Conservation (phyloP, 1,140 invertebrate genomes). For the Venustaconcha ellipsiformis region DNA sequence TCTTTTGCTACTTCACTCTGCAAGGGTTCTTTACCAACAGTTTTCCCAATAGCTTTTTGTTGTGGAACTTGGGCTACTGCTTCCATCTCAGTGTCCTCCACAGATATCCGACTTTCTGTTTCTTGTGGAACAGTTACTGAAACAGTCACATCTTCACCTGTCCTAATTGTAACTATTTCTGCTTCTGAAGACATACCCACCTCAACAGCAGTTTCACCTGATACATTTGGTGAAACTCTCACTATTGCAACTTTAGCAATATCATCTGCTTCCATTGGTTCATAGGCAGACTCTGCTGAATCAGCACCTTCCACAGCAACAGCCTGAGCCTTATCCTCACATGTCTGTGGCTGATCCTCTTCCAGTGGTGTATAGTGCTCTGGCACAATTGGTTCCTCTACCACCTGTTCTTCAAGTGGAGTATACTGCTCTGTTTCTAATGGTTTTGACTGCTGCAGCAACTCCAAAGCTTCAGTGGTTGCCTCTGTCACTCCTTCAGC, state of each 20-base stretch:
- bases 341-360: not conserved
- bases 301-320: not conserved
- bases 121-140: conserved; percentile 27
- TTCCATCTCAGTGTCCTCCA: conserved; percentile 18
- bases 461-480: too few species aligned
- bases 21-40: too few species aligned
- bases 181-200: conserved; percentile 13
- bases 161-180: conserved; percentile 9
- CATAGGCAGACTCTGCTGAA: conserved; percentile 6
- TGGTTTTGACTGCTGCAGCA: too few species aligned
- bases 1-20: conserved; percentile 8
- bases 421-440: too few species aligned
- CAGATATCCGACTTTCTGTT: conserved; percentile 3
- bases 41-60: conserved; percentile 26
- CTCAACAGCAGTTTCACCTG: conserved; percentile 13
- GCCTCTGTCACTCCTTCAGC: too few species aligned
- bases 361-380: conserved; percentile 18
- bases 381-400: conserved; percentile 14
- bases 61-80: conserved; percentile 14
- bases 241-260: conserved; percentile 3
- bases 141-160: conserved; percentile 1
- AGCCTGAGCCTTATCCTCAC: not conserved
- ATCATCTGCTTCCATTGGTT: not conserved
- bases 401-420: not conserved
- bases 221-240: not conserved